Base-by-base conservation (phyloP, 2,113 vertebrate species). In the Halichoeres trimaculatus region DNA sequence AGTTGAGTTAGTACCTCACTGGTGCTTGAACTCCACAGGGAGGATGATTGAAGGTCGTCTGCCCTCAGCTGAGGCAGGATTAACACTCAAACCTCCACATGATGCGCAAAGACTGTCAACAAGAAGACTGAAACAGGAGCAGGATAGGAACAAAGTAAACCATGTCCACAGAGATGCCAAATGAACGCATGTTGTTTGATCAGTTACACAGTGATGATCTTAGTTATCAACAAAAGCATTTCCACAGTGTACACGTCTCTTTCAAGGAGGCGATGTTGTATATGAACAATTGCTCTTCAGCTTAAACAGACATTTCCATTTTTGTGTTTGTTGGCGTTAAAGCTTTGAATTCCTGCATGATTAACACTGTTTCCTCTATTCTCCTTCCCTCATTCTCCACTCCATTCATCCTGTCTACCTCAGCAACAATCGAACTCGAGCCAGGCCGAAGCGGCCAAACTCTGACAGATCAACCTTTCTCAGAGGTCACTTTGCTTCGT, bases 401-500 rank as follows among this genome's bases (percentile, higher is more conserved):
- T 76, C 62, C 5, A 14, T 80, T 55, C 54, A 47, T 64, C 35
- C 51, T 22, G 78, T 74, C 62, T 40, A 19, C 34, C 20, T 38
- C 23, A 26, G 58, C 76, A n/a, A 52, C 1, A 47, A 35, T 59
- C 17, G 43, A 72, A 76, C 75, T 60, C 16, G 24, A 65, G 57
- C 78, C 80, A 70, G 77, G 17, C 69, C 76, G 50, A 64, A 78
- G 60, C 54, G 59, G 78, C 78, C 80, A 83, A 68, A 67, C 60
- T 67, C 70, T 85, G 84, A 87, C 78, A 80, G 76, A 76, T 82
- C 70, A 59, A 85, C 86, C 85, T 77, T 83, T 78, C 41, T 62
- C 54, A 63, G 61, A 80, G 84, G 87, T 92, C 83, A 67, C 34
- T 69, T 41, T 45, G 59, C 26, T 50, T 67, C 76, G 53, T 47